Evolutionary conservation across 2,888 invertebrate species (phyloP).

Genomic region (Leptopterna dolabrata): DNA sequence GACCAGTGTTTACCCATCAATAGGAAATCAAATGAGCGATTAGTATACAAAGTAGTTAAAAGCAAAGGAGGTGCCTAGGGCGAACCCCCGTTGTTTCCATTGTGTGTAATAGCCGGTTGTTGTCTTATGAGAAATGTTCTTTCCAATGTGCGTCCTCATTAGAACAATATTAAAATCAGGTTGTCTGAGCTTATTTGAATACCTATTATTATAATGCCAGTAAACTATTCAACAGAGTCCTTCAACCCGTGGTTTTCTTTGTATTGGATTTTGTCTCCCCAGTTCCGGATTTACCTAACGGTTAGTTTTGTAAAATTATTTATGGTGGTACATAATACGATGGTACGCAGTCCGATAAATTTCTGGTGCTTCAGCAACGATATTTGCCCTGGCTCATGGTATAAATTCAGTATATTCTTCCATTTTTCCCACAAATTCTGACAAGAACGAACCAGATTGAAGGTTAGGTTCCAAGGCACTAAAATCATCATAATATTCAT

Average conservation of each 20-base stretch:
- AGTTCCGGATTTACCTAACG: no score
- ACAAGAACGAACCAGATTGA: no score
- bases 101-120: slow-evolving; percentile 45
- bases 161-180: slow-evolving; percentile 42
- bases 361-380: no score
- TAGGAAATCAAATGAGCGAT: neutral
- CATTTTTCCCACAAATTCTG: no score
- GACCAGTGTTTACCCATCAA: neutral
- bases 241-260: neutral
- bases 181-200: slow-evolving; percentile 32
- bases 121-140: slow-evolving; percentile 45
- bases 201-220: slow-evolving; percentile 42
- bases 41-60: slow-evolving; percentile 4
- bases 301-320: no score
- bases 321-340: no score
- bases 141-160: slow-evolving; percentile 42
- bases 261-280: no score
- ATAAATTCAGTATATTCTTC: no score
- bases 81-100: slow-evolving; percentile 25
- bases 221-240: neutral
- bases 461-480: no score
- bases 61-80: neutral
- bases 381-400: no score
- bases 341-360: no score
- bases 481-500: no score